A percentile compares a stretch with the other conserved stretches of the same genome.
phyloP scores from a whole-genome alignment of 2,113 vertebrate species.

The Agapornis roseicollis region DNA sequence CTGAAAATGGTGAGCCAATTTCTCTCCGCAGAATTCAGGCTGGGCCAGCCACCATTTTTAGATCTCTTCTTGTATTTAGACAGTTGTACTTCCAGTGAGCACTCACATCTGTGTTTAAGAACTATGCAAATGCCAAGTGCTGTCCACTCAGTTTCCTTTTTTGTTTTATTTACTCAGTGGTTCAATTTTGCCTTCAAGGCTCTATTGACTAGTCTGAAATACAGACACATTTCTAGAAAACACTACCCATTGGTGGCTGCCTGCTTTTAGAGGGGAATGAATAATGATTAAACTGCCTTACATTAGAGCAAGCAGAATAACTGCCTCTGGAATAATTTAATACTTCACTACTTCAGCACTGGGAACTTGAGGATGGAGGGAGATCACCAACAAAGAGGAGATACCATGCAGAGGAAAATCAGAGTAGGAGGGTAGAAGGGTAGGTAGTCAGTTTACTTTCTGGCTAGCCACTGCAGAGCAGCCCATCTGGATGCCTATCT shows the following conservation, averaged over 20 bases:
- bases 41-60: background rate
- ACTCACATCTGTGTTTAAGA: slow-evolving; percentile 9
- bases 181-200: background rate
- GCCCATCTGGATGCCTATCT: background rate
- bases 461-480: fast-evolving
- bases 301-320: background rate
- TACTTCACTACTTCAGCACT: background rate
- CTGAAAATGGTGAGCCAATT: background rate
- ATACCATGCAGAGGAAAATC: background rate
- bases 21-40: background rate
- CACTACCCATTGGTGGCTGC: background rate
- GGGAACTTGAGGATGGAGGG: background rate
- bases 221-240: background rate
- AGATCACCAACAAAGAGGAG: background rate
- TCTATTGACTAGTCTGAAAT: background rate
- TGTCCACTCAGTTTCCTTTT: background rate
- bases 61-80: background rate
- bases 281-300: background rate
- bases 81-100: background rate
- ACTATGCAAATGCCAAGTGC: background rate
- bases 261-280: background rate
- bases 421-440: background rate
- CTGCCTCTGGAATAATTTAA: background rate
- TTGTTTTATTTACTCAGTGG: background rate
- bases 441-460: background rate